Evolutionary conservation across 2,113 vertebrate genomes (phyloP).

Genomic region (Sminthopsis crassicaudata): DNA sequence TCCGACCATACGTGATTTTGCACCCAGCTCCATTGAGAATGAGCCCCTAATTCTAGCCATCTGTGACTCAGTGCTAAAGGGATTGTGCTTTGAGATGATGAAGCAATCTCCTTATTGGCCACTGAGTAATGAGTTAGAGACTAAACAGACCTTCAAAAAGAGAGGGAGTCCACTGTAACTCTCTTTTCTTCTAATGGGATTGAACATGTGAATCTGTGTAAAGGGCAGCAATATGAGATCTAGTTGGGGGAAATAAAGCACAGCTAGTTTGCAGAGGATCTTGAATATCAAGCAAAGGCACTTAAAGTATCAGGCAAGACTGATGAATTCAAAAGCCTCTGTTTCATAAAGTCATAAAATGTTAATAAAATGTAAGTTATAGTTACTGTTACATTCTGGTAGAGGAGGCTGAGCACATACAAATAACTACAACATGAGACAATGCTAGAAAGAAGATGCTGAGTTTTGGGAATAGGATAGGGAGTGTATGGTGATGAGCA

Average conservation of each 20-base stretch:
- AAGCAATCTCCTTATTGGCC: neutral
- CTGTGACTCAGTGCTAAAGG: neutral
- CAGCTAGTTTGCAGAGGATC: neutral
- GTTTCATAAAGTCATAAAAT: neutral
- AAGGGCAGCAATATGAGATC: neutral
- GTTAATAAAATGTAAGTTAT: neutral
- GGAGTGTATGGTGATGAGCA: neutral
- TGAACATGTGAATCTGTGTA: neutral
- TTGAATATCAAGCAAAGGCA: neutral
- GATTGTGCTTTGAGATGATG: neutral
- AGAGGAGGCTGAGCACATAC: neutral
- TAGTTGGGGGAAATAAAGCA: neutral
- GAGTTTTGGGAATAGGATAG: neutral
- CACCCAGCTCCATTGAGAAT: neutral
- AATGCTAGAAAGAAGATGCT: neutral
- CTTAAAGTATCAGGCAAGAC: neutral
- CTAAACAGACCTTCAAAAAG: neutral
- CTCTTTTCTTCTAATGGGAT: neutral
- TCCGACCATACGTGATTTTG: neutral
- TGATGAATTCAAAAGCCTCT: neutral
- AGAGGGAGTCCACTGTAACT: neutral
- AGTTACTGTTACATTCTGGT: neutral
- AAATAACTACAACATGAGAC: neutral
- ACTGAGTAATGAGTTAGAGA: neutral
- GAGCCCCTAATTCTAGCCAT: neutral